Evolutionary conservation across 2,888 invertebrate genomes (phyloP).

Genomic region (Suillia variegata): DNA sequence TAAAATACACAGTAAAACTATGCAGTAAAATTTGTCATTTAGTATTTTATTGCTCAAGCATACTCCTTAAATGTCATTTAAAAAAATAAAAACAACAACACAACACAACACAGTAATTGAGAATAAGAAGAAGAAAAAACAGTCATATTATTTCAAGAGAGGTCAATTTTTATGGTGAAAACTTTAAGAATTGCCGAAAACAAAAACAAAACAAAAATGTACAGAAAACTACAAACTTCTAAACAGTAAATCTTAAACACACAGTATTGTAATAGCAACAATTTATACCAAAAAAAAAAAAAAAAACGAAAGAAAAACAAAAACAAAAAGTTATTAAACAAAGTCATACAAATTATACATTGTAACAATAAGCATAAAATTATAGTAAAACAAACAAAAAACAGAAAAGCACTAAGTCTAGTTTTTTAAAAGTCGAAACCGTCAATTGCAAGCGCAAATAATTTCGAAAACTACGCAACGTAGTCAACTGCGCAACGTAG

Average conservation of each 20-base stretch:
- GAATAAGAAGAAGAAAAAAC: neutral
- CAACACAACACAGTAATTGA: neutral
- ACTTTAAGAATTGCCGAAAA: neutral
- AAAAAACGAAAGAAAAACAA: neutral
- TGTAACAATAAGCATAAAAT: constrained; percentile 1
- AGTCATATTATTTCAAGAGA: neutral
- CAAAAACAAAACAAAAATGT: constrained; percentile 27
- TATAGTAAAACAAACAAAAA: constrained; percentile 2
- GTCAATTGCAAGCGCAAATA: constrained; percentile 40
- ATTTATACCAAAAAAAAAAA: constrained; percentile 1
- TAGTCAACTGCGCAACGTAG: too few species aligned
- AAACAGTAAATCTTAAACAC: constrained; percentile 8
- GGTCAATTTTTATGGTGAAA: too few species aligned
- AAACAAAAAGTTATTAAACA: neutral
- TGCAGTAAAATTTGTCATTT: neutral
- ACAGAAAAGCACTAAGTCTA: constrained; percentile 21
- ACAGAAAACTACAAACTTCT: constrained; percentile 25
- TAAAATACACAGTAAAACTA: neutral
- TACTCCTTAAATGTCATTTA: constrained; percentile 28
- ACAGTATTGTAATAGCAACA: too few species aligned
- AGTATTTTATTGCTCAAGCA: constrained; percentile 12
- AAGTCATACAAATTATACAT: constrained; percentile 1
- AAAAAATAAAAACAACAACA: constrained; percentile 37
- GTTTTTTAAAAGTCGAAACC: constrained; percentile 17
- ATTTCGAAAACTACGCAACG: too few species aligned